Conservation (phyloP, 2,797 vertebrate genomes). For the Okamejei kenojei region DNA sequence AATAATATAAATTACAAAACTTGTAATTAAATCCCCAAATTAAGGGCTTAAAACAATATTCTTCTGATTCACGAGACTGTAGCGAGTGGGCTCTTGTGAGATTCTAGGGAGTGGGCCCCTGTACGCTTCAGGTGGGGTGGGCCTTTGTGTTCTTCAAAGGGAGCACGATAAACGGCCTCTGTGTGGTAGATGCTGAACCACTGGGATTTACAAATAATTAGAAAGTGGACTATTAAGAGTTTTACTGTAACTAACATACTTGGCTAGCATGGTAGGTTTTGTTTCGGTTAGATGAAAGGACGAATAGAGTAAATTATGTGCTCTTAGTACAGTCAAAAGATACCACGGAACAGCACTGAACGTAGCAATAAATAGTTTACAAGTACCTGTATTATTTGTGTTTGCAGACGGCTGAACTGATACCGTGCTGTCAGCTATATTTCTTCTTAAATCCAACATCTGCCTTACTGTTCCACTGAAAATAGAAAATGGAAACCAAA, state of each 20-base stretch:
- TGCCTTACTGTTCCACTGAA: slow-evolving; percentile 34
- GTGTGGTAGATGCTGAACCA: too few species aligned
- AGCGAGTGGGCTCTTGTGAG: too few species aligned
- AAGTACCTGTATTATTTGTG: slow-evolving; percentile 24
- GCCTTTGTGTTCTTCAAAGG: too few species aligned
- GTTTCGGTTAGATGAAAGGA: too few species aligned
- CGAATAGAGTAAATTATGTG: neutral
- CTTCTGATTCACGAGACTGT: neutral
- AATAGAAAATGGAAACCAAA: neutral
- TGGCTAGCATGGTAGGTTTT: neutral
- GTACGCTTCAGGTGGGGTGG: too few species aligned
- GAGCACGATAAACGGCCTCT: too few species aligned
- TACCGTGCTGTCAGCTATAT: slow-evolving; percentile 14
- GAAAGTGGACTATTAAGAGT: too few species aligned
- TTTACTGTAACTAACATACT: neutral
- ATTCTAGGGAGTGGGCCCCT: too few species aligned
- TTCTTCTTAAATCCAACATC: slow-evolving; percentile 33
- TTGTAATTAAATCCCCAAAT: neutral
- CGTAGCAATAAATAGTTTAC: neutral
- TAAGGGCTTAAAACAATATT: neutral
- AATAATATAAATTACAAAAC: neutral
- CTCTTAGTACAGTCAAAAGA: neutral
- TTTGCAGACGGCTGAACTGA: neutral
- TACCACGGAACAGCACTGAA: neutral
- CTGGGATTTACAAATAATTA: too few species aligned